Conservation (phyloP, 2,113 vertebrate species). For the Euleptes europaea region DNA sequence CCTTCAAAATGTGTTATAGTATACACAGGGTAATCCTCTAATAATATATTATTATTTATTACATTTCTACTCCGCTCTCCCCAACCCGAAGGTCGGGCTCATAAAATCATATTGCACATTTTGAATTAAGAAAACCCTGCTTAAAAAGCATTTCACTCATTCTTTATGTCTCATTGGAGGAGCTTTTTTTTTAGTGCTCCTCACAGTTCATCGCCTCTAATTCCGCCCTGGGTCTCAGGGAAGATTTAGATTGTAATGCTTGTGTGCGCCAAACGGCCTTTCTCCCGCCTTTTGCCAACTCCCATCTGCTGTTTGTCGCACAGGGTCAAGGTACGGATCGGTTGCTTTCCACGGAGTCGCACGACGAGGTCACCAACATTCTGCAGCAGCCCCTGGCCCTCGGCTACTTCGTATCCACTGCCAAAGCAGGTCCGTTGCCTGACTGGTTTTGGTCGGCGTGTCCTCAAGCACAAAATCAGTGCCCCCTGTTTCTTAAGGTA, state of each 20-base stretch:
- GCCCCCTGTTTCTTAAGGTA: constrained; percentile 92
- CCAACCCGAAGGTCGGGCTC: too few species aligned
- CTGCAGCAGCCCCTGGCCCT: constrained; percentile 98
- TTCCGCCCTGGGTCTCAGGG: too few species aligned
- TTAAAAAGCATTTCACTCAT: too few species aligned
- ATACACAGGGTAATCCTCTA: too few species aligned
- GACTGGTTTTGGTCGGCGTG: constrained; percentile 99
- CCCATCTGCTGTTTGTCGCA: background rate
- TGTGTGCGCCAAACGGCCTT: background rate
- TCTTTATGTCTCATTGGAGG: background rate
- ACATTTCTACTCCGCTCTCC: too few species aligned
- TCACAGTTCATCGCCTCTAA: too few species aligned
- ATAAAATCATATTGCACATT: too few species aligned
- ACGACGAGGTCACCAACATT: constrained; percentile 97
- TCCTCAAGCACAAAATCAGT: constrained; percentile 98
- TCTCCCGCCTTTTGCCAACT: background rate
- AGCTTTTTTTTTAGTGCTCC: background rate
- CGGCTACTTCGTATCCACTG: constrained; percentile 97
- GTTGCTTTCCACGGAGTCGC: constrained; percentile 91
- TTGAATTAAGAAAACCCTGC: too few species aligned
- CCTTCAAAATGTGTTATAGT: too few species aligned
- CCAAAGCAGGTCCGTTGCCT: constrained; percentile 97
- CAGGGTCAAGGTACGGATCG: constrained; percentile 95
- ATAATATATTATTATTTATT: too few species aligned
- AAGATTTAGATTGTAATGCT: too few species aligned